Conservation (phyloP, 2,888 invertebrate species). For the Ormyrus labotus region DNA sequence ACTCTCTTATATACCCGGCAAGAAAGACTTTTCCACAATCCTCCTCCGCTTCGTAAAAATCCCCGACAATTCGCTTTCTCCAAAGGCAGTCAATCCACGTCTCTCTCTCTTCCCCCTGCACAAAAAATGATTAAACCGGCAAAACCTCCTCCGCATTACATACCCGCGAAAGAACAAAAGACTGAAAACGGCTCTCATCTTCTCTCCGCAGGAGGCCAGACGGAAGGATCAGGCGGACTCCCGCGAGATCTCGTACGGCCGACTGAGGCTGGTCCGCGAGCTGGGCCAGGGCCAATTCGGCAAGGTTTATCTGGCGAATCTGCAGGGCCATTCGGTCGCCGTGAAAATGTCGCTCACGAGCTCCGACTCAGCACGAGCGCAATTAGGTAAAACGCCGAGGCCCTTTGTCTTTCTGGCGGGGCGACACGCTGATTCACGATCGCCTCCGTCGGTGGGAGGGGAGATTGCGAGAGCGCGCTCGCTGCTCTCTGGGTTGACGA, state of each 20-base stretch:
- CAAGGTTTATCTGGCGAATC: conserved; percentile 81
- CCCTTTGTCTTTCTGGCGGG: background rate
- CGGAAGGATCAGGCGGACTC: conserved; percentile 70
- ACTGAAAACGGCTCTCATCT: conserved; percentile 3
- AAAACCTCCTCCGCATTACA: too few species aligned
- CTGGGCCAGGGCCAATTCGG: conserved; percentile 89
- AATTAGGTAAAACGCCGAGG: conserved; percentile 39
- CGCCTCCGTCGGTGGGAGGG: too few species aligned
- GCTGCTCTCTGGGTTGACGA: background rate
- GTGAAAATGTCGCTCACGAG: conserved; percentile 66
- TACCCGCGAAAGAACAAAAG: too few species aligned
- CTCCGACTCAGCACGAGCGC: conserved; percentile 41
- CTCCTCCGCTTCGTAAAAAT: too few species aligned
- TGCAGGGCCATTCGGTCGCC: conserved; percentile 60
- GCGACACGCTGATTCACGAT: too few species aligned
- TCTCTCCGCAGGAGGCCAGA: conserved; percentile 54
- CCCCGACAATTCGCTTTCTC: too few species aligned
- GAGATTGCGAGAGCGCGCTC: too few species aligned
- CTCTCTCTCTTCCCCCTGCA: too few species aligned
- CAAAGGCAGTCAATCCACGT: too few species aligned
- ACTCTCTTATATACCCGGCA: too few species aligned
- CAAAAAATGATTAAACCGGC: too few species aligned
- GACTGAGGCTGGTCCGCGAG: conserved; percentile 77
- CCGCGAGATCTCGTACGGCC: conserved; percentile 77
- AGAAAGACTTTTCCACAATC: too few species aligned